phyloP scores from a whole-genome alignment of 1,140 invertebrate genomes.

The Polypedilum vanderplanki region DNA sequence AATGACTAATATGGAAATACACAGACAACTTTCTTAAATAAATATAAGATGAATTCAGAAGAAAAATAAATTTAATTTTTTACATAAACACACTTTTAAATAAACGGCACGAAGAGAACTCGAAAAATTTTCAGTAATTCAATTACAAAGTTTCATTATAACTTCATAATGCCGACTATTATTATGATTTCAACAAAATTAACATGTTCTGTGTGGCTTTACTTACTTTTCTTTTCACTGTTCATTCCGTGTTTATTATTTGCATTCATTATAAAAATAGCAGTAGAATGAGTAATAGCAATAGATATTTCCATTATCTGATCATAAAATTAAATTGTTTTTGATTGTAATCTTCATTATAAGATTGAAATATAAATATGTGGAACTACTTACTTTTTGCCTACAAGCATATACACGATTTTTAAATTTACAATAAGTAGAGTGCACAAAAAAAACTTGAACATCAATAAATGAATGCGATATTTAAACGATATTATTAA shows the following conservation, averaged over 20 bases:
- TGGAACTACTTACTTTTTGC: not conserved
- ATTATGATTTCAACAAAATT: slow-evolving; percentile 14
- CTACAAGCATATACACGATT: slow-evolving; percentile 12
- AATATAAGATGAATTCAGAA: no score
- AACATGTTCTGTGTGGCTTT: not conserved
- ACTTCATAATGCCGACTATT: slow-evolving; percentile 1
- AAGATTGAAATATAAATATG: not conserved
- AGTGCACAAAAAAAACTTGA: not conserved
- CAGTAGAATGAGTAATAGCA: not conserved
- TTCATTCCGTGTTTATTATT: not conserved
- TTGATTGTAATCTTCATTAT: not conserved
- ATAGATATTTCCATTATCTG: slow-evolving; percentile 1
- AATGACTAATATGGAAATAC: no score
- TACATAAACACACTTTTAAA: no score
- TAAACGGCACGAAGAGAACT: no score
- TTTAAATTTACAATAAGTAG: not conserved
- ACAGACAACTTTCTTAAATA: no score
- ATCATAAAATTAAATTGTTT: slow-evolving; percentile 29
- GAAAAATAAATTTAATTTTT: no score
- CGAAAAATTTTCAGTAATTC: not conserved
- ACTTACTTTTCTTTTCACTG: not conserved
- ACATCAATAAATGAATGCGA: not conserved
- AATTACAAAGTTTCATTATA: slow-evolving; percentile 14
- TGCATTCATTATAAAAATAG: not conserved
- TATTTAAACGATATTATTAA: slow-evolving; percentile 17